phyloP scores from a whole-genome alignment of 2,888 invertebrate species.

The Parapristionchus giblindavisi region DNA sequence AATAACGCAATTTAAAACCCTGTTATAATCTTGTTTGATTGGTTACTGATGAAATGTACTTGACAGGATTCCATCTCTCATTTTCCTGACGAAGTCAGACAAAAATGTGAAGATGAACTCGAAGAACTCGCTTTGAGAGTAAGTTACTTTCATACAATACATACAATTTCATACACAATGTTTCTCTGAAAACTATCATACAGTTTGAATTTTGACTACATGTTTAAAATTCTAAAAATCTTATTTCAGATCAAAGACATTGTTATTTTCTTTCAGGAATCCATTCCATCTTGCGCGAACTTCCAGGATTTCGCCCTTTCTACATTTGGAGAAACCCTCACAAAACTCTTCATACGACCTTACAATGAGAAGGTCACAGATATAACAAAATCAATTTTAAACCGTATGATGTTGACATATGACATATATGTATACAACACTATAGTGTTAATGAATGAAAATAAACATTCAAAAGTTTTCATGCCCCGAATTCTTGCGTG shows the following conservation, averaged over 20 bases:
- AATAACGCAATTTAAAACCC: not conserved
- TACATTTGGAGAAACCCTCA: conserved; percentile 58
- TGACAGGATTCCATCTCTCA: conserved; percentile 25
- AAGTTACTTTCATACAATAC: no score
- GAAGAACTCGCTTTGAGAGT: conserved; percentile 19
- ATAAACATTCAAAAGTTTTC: no score
- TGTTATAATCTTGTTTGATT: not conserved
- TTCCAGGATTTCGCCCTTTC: conserved; percentile 56
- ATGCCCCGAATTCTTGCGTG: no score
- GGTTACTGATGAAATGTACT: no score
- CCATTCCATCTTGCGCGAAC: conserved; percentile 38
- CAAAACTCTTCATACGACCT: conserved; percentile 59
- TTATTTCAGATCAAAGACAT: not conserved
- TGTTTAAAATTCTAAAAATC: not conserved
- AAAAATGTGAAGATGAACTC: conserved; percentile 19
- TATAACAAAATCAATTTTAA: no score
- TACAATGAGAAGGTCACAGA: conserved; percentile 61
- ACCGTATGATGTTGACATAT: no score
- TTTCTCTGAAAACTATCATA: not conserved
- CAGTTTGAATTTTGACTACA: not conserved
- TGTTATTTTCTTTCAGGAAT: not conserved
- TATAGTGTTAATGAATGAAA: no score
- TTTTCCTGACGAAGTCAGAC: conserved; percentile 12
- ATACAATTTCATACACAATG: not conserved
- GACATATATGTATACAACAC: no score